Base-by-base conservation (phyloP, 2,113 vertebrate genomes). In the Cyrtonyx montezumae region DNA sequence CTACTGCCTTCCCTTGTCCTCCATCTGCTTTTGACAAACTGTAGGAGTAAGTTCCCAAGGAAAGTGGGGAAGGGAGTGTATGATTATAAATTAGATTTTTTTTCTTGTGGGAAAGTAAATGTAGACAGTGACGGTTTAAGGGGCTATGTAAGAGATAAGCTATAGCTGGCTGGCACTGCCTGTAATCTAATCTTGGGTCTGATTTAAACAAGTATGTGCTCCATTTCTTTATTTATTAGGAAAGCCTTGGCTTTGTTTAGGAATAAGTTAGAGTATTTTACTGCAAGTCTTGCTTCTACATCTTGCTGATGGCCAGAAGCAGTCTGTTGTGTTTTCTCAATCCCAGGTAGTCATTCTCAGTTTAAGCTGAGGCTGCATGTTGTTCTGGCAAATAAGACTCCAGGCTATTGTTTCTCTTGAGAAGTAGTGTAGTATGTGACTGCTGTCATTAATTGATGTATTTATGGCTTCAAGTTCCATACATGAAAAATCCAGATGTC, bases 281-380 rank as follows among this genome's bases (percentile, higher is more conserved):
- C 75, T n/a, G n/a, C n/a, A n/a, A n/a, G n/a, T n/a, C n/a, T 96
- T 88, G 43, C 74, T 82, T 37, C 79, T 81, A 17, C 62, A 28
- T 71, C 48, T 94, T 16, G 4, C n/a, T 77, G 59, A 2, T 15
- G 88, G 82, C 84, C 78, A 84, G 56, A 93, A 90, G 48, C 23
- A 48, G 70, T 93, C 80, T 76, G 69, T 74, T 93, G 32, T 63
- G 3, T 79, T 91, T 96, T 91, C 79, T 88, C 87, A 95, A 94
- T 94, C 85, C 43, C 70, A 63, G 76, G 18, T 79, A 92, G 59
- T 90, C 90, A 95, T 94, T 81, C 83, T 93, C 46, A 73, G 68
- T 91, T 97, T 94, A 95, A 96, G 94, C 93, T 89, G 66, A 96
- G 88, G 45, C 70, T 86, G 13, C 22, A 45, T 84, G 85, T 83